These are phyloP conservation scores for Ceratoteleas bidentatus DNA, from an alignment of 1,140 invertebrate species.

Conservation along the genomic window DNA sequence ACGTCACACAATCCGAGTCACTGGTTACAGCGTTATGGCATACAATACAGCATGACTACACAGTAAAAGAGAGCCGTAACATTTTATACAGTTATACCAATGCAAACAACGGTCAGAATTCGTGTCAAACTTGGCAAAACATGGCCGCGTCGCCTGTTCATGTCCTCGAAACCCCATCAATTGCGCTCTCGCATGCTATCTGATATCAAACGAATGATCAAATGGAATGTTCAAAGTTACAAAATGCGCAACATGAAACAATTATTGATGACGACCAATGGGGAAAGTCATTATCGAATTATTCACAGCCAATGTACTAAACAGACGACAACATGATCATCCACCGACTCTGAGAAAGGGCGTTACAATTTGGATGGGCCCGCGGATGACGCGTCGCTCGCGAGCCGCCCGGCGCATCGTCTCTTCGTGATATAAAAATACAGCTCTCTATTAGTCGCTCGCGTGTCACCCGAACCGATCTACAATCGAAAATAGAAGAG, in stretches of 20 bases:
- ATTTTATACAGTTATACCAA: slow-evolving; percentile 33
- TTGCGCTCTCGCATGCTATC: slow-evolving; percentile 46
- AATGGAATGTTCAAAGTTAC: slow-evolving; percentile 63
- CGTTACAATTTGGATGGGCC: slow-evolving; percentile 48
- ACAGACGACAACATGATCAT: slow-evolving; percentile 59
- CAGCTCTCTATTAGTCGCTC: slow-evolving; percentile 7
- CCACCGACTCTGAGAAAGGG: slow-evolving; percentile 27
- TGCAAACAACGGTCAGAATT: slow-evolving; percentile 23
- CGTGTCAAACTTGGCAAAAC: slow-evolving; percentile 35
- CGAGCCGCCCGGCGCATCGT: slow-evolving; percentile 6
- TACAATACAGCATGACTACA: not conserved
- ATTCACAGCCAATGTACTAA: slow-evolving; percentile 60
- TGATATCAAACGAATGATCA: slow-evolving; percentile 62
- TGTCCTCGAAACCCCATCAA: slow-evolving; percentile 61
- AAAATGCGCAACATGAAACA: slow-evolving; percentile 60
- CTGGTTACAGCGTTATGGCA: too few species aligned
- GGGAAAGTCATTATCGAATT: slow-evolving; percentile 49
- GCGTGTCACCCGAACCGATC: not conserved
- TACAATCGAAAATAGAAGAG: slow-evolving; percentile 25
- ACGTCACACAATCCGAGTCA: too few species aligned
- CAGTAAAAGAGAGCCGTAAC: not conserved
- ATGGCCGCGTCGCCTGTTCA: too few species aligned
- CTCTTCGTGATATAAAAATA: slow-evolving; percentile 35
- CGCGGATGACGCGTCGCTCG: slow-evolving; percentile 7
- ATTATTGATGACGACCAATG: slow-evolving; percentile 47